These are phyloP conservation scores for Auanema sp. DNA, from an alignment of 2,888 invertebrate genomes.

Conservation along the genomic window DNA sequence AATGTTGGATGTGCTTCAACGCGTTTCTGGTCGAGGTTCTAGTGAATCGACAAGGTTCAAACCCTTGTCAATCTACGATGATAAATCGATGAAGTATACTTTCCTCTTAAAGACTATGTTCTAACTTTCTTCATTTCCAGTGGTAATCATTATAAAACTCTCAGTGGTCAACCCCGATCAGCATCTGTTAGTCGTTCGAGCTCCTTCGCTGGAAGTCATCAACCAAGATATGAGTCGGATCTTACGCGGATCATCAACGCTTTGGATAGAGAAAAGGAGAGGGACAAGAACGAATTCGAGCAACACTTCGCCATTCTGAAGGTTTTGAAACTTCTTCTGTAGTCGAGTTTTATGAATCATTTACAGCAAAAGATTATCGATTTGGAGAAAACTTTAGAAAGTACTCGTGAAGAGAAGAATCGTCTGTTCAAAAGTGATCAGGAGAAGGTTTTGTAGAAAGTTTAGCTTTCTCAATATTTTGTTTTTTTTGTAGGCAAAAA, in stretches of 20 bases:
- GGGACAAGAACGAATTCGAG: slow-evolving; percentile 39
- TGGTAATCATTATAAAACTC: not conserved
- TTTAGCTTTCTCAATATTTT: no score
- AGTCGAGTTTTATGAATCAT: not conserved
- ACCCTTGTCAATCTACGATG: slow-evolving; percentile 13
- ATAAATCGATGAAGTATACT: not conserved
- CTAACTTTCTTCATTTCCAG: not conserved
- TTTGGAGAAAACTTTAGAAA: slow-evolving; percentile 14
- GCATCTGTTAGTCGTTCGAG: slow-evolving; percentile 19
- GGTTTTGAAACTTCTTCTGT: slow-evolving; percentile 14
- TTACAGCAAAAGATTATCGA: slow-evolving; percentile 6
- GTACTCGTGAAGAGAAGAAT: slow-evolving; percentile 4
- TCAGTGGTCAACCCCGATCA: slow-evolving; percentile 4
- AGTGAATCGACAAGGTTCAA: slow-evolving; percentile 6
- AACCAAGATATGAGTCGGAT: slow-evolving; percentile 11
- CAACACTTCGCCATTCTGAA: slow-evolving; percentile 40
- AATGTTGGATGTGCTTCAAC: slow-evolving; percentile 37
- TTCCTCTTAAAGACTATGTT: not conserved
- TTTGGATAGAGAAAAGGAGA: slow-evolving; percentile 38
- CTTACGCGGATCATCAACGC: slow-evolving; percentile 37
- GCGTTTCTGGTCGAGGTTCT: slow-evolving; percentile 17
- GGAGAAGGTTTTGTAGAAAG: no score
- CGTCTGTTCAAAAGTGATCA: no score
- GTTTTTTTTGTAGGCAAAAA: no score
- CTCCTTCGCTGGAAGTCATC: slow-evolving; percentile 26